phyloP scores from a whole-genome alignment of 2,888 invertebrate genomes.

The Malacosoma neustria region DNA sequence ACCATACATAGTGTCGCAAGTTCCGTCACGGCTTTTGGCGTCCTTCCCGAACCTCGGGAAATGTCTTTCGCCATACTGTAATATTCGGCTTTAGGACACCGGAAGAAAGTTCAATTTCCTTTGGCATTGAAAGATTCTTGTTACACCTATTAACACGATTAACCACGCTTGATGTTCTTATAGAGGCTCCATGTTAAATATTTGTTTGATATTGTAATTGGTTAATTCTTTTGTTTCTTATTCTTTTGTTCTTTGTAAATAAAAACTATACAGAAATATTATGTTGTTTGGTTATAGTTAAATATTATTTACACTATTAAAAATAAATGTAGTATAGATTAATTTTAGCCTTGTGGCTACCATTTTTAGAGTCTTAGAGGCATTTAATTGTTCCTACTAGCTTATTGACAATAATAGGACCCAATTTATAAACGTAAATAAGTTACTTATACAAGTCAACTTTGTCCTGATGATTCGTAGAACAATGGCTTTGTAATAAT shows the following conservation, averaged over 20 bases:
- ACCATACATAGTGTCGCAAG: slow-evolving; percentile 44
- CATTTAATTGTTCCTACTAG: too few species aligned
- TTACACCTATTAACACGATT: slow-evolving; percentile 50
- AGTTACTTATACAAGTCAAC: too few species aligned
- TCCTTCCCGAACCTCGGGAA: slow-evolving; percentile 42
- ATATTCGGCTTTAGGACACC: neutral
- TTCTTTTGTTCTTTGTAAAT: neutral
- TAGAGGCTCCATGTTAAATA: slow-evolving; percentile 26
- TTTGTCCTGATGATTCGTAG: too few species aligned
- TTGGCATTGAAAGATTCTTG: slow-evolving; percentile 15
- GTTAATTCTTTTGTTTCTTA: slow-evolving; percentile 8
- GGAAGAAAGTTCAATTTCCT: slow-evolving; percentile 18
- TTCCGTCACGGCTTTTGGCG: slow-evolving; percentile 40
- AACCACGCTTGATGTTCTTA: slow-evolving; percentile 45
- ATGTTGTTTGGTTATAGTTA: neutral
- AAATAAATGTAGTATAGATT: too few species aligned
- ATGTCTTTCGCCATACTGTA: slow-evolving; percentile 34
- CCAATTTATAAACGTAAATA: too few species aligned
- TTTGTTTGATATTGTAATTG: slow-evolving; percentile 14
- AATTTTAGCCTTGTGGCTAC: too few species aligned
- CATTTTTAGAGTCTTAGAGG: too few species aligned
- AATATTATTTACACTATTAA: too few species aligned
- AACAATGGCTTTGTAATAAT: too few species aligned
- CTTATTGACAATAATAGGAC: too few species aligned
- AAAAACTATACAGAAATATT: neutral